Evolutionary conservation across 1,140 invertebrate genomes (phyloP).

Genomic region (Drosophila burlai): DNA sequence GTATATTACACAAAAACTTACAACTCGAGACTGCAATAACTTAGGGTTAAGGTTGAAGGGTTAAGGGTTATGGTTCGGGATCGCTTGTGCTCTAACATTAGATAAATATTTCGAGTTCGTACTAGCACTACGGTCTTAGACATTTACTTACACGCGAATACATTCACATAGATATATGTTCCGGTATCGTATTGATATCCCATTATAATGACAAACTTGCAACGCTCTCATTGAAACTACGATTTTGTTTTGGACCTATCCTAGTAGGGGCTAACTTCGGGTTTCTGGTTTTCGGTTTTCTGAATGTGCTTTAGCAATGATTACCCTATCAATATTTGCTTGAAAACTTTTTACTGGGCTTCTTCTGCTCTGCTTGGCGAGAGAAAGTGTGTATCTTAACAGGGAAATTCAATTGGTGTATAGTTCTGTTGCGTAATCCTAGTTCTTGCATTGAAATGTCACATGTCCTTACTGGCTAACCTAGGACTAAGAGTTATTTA

Average conservation of each 20-base stretch:
- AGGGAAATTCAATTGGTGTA: slow-evolving; percentile 25
- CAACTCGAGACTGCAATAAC: slow-evolving; percentile 44
- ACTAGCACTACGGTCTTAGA: slow-evolving; percentile 71
- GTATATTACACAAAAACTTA: slow-evolving; percentile 74
- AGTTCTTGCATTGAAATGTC: slow-evolving; percentile 78
- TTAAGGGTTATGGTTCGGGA: slow-evolving; percentile 1
- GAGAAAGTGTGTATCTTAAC: slow-evolving; percentile 33
- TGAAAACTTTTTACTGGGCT: slow-evolving; percentile 40
- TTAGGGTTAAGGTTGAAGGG: slow-evolving; percentile 18
- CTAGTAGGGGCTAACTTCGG: slow-evolving; percentile 20
- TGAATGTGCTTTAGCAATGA: slow-evolving; percentile 42
- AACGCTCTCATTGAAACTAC: slow-evolving; percentile 40
- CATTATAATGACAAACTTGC: slow-evolving; percentile 48
- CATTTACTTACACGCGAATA: slow-evolving; percentile 70
- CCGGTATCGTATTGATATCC: slow-evolving; percentile 37
- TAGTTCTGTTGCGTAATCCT: slow-evolving; percentile 29
- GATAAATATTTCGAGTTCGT: slow-evolving; percentile 66
- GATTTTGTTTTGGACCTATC: slow-evolving; percentile 31
- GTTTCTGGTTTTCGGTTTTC: slow-evolving; percentile 3
- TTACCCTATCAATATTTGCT: slow-evolving; percentile 35
- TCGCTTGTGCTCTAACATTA: slow-evolving; percentile 73
- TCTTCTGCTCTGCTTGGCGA: slow-evolving; percentile 9
- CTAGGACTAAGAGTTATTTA: slow-evolving; percentile 30
- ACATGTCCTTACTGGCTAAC: slow-evolving; percentile 63
- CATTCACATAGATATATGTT: slow-evolving; percentile 65